Percentiles rank a stretch among this genome's conserved stretches.
Conservation (phyloP, 2,797 vertebrate species). For the Sternarchorhynchus goeldii region DNA sequence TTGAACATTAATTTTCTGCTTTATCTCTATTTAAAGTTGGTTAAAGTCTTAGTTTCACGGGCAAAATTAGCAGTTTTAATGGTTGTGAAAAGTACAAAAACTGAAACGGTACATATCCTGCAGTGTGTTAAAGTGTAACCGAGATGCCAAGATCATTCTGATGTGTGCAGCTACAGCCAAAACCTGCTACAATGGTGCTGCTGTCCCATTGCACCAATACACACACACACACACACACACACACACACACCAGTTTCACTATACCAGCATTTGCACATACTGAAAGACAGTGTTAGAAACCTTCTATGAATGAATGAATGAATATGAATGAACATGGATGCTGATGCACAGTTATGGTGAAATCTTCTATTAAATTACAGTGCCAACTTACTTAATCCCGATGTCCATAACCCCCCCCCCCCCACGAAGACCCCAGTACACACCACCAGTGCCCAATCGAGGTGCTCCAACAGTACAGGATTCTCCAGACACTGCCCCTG, state of each 20-base stretch:
- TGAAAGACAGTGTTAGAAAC: constrained; percentile 54
- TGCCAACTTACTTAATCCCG: background rate
- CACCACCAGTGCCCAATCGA: background rate
- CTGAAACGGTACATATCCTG: background rate
- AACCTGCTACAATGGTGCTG: constrained; percentile 40
- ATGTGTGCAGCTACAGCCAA: constrained; percentile 62
- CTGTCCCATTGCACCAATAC: constrained; percentile 22
- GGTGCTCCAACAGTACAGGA: background rate
- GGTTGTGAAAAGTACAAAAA: background rate
- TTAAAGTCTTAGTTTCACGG: no score
- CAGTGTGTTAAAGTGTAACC: constrained; percentile 8
- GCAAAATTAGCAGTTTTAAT: background rate
- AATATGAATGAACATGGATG: background rate
- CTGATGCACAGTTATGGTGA: background rate
- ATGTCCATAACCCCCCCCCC: background rate
- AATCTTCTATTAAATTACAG: constrained; percentile 4
- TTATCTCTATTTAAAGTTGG: no score
- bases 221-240: background rate
- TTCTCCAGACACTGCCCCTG: background rate
- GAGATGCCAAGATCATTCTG: constrained; percentile 47
- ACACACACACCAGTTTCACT: constrained; percentile 31
- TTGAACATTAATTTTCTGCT: background rate
- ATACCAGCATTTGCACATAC: constrained; percentile 43
- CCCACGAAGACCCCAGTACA: constrained; percentile 4
- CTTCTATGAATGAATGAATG: background rate